These are phyloP conservation scores for Chlorodrepanis virens DNA, from an alignment of 2,113 vertebrate genomes.

Conservation along the genomic window DNA sequence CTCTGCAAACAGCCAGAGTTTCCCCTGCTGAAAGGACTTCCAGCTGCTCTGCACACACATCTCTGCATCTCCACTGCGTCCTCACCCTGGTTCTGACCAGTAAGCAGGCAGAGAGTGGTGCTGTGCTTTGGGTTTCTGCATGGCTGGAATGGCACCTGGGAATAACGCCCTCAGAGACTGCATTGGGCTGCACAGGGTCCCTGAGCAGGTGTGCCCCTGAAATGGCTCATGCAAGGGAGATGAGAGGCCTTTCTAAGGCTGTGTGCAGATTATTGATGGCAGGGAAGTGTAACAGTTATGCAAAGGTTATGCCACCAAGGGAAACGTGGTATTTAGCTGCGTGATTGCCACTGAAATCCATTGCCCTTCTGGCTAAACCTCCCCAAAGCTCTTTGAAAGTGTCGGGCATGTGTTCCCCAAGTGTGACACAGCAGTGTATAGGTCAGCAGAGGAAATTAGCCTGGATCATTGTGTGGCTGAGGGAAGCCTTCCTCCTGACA, in stretches of 20 bases:
- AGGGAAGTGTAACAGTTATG: neutral
- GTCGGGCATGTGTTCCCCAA: neutral
- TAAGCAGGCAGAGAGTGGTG: neutral
- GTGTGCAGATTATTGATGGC: neutral
- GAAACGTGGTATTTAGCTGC: neutral
- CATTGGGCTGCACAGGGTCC: rapidly evolving
- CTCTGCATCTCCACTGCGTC: neutral
- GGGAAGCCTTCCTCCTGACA: neutral
- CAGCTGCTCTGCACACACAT: rapidly evolving
- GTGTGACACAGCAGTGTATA: rapidly evolving
- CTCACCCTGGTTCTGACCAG: neutral
- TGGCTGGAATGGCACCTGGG: neutral
- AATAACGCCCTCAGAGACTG: rapidly evolving
- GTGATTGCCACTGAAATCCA: neutral
- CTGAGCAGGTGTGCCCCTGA: neutral
- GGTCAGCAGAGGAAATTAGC: neutral
- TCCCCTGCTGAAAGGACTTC: neutral
- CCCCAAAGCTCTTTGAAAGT: neutral
- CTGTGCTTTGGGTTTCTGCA: neutral
- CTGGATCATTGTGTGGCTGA: neutral
- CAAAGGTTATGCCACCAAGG: conserved; percentile 26
- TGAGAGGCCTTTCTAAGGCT: neutral
- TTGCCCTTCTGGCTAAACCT: neutral
- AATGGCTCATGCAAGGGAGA: neutral
- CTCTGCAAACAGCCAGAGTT: neutral